These are phyloP conservation scores for Chrysaora quinquecirrha DNA, from an alignment of 30 jellyfish, hydroid and myxozoan genomes.

Conservation along the genomic window DNA sequence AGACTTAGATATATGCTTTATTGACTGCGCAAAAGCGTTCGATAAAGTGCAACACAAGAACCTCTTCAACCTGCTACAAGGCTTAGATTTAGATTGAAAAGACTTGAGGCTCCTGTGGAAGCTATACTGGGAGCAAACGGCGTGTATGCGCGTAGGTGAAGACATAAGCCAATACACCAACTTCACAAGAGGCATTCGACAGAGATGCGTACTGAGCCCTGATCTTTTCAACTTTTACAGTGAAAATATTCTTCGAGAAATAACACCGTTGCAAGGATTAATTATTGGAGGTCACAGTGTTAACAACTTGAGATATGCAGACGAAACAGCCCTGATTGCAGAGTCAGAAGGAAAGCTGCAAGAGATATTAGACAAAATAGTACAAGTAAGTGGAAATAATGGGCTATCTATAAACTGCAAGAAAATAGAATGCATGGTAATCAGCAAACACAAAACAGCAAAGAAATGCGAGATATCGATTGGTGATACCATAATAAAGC, in stretches of 20 bases:
- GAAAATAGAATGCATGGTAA: too few species aligned
- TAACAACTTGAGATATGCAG: conserved; percentile 33
- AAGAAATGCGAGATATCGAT: background rate
- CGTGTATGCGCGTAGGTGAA: conserved; percentile 11
- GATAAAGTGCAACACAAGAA: conserved; percentile 46
- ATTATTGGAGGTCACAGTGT: conserved; percentile 5
- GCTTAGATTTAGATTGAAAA: conserved; percentile 30
- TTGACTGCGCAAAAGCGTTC: conserved; percentile 46
- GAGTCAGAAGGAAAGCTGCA: conserved; percentile 25
- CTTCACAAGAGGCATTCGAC: conserved; percentile 45
- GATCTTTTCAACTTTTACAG: too few species aligned
- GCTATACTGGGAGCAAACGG: conserved; percentile 58
- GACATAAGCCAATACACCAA: conserved; percentile 21
- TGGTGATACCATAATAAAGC: background rate
- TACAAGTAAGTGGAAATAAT: conserved; percentile 5
- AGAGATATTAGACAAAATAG: conserved; percentile 28
- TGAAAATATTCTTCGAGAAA: conserved; percentile 16
- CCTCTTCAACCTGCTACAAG: conserved; percentile 17
- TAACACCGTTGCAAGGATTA: conserved; percentile 16
- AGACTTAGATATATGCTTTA: conserved; percentile 13
- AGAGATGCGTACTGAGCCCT: conserved; percentile 47
- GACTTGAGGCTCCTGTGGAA: conserved; percentile 25
- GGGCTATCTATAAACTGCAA: too few species aligned
- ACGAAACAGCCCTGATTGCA: conserved; percentile 32
- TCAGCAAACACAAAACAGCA: too few species aligned